Evolutionary conservation across 2,888 invertebrate species (phyloP), one percentile per base, ranked within the genome.

Genomic region (Rhagophthalmus giganteus): DNA sequence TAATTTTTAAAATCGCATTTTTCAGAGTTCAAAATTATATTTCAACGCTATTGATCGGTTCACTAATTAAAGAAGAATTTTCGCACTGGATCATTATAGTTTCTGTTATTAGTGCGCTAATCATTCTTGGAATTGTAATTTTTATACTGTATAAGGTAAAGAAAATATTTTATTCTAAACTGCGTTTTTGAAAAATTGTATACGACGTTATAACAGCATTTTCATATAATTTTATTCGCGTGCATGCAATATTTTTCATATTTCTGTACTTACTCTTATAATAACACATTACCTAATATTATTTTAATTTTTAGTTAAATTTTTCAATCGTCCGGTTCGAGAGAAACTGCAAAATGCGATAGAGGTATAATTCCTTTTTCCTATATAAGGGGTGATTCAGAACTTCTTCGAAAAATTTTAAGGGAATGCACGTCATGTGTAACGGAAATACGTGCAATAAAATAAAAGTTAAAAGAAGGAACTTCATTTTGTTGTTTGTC

Each of bases 11-110:
- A n/a, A n/a, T n/a, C n/a, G n/a, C n/a, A n/a, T n/a, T 5, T 53
- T 54, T 16, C 40, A 55, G 55, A 1, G 27, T 39, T 7, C 24
- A 16, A 9, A 38, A 46, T 33, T 8, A 30, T 5, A 39, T 47
- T 1, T 20, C 26, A 5, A 57, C 60, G 1, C 11, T 52, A 11
- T 37, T 60, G 16, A 55, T 54, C 33, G 55, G 59, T 3, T 39
- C 49, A 2, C 10, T 40, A 11, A 24, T 12, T 1, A 39, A 35
- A 27, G 9, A 35, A 0, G 63, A 67, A 0, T 63, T 67, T 0
- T 72, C 75, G 0, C 54, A 75, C 2, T 77, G 77, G 77, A 73
- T 75, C 0, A 30, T 69, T 9, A 66, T 77, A 20, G 64, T 72
- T 0, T 74, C 74, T 1, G 59, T 67, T 0, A 39, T 75, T 0